These are phyloP conservation scores for Leucosticte australis DNA, from an alignment of 2,113 vertebrate species.

Conservation along the genomic window DNA sequence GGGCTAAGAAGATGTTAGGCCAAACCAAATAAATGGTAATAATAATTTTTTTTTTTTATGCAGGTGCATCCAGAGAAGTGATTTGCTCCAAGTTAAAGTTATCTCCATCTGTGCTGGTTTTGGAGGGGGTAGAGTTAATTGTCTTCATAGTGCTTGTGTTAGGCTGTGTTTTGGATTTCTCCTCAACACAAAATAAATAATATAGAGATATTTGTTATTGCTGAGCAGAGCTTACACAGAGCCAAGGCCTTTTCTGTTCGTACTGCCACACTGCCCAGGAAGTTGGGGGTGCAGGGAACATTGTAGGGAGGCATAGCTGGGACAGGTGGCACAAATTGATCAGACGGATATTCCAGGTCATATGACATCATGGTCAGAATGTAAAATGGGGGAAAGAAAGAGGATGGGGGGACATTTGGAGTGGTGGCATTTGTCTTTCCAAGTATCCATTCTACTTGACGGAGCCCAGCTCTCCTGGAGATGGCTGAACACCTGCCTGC, in stretches of 20 bases:
- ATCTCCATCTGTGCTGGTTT: background rate
- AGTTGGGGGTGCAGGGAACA: accelerated
- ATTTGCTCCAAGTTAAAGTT: background rate
- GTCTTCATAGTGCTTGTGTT: background rate
- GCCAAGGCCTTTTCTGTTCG: background rate
- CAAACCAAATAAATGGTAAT: background rate
- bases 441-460: too few relatives aligned
- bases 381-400: background rate
- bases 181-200: background rate
- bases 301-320: background rate
- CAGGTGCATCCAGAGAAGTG: background rate
- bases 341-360: background rate
- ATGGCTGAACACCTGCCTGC: background rate
- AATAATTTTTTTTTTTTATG: background rate
- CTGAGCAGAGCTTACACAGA: too few relatives aligned
- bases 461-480: background rate
- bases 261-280: too few relatives aligned
- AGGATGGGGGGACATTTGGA: too few relatives aligned
- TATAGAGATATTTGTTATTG: background rate
- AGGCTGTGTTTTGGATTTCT: background rate
- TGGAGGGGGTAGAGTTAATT: background rate
- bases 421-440: background rate
- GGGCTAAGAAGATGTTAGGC: background rate
- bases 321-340: background rate
- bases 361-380: background rate